phyloP scores from a whole-genome alignment of 2,113 vertebrate genomes.

The Cynocephalus volans region DNA sequence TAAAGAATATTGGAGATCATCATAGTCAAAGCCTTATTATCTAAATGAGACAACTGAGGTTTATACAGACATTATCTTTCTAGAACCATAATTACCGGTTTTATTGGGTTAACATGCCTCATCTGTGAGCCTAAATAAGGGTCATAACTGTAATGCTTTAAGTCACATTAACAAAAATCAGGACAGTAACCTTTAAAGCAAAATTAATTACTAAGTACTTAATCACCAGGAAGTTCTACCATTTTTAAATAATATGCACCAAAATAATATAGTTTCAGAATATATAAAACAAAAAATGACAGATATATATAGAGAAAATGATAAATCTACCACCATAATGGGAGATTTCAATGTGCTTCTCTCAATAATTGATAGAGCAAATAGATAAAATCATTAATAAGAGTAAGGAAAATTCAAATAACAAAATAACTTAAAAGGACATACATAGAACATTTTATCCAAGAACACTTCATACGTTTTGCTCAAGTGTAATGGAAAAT shows the following conservation, averaged over 20 bases:
- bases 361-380: background rate
- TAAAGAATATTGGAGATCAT: background rate
- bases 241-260: background rate
- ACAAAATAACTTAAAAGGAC: background rate
- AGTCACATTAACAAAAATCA: background rate
- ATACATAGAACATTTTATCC: background rate
- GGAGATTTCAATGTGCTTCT: background rate
- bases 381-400: background rate
- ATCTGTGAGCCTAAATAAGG: background rate
- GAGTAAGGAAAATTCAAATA: background rate
- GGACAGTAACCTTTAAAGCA: background rate
- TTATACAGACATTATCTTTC: background rate
- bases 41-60: background rate
- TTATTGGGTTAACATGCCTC: background rate
- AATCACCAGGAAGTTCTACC: background rate
- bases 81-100: background rate
- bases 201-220: background rate
- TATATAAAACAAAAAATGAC: background rate
- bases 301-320: background rate
- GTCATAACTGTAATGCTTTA: background rate
- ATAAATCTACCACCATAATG: background rate
- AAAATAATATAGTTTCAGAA: constrained; percentile 15
- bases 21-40: background rate
- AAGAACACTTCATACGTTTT: background rate
- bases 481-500: background rate